Evolutionary conservation across 2,797 vertebrate genomes (phyloP).

Genomic region (Crypturellus tataupa): DNA sequence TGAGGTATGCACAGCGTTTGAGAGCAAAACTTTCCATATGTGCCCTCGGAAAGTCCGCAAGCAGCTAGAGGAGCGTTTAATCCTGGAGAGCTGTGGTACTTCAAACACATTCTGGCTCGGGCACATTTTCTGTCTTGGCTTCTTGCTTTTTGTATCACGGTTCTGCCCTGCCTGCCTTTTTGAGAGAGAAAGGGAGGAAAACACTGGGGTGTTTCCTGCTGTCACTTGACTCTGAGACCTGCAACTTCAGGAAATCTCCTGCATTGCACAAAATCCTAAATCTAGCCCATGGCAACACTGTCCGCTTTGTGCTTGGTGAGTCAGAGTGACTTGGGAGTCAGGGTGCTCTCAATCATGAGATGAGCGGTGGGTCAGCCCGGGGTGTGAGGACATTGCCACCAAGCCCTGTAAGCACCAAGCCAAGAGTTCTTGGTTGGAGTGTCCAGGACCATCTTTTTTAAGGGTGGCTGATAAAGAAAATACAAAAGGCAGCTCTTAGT

Average conservation of each 20-base stretch:
- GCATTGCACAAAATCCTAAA: accelerated
- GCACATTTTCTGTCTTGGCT: too few species aligned
- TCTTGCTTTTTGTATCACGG: neutral
- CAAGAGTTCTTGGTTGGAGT: neutral
- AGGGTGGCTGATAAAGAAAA: neutral
- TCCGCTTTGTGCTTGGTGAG: neutral
- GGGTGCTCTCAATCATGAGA: accelerated
- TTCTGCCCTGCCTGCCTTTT: neutral
- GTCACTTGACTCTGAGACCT: neutral
- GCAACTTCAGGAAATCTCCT: neutral
- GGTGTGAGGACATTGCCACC: neutral
- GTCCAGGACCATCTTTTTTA: neutral
- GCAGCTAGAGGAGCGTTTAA: neutral
- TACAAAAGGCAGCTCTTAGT: neutral
- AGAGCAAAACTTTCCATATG: neutral
- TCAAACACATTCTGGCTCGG: neutral
- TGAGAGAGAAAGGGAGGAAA: neutral
- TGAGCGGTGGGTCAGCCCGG: neutral
- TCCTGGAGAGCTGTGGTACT: neutral
- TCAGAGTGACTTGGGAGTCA: neutral
- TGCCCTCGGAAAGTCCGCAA: neutral
- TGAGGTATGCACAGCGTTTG: accelerated
- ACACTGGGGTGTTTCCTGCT: accelerated
- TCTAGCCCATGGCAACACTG: neutral
- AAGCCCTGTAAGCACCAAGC: neutral